Evolutionary conservation across 2,797 vertebrate species (phyloP).

Genomic region (Pseudochirops corinnae): DNA sequence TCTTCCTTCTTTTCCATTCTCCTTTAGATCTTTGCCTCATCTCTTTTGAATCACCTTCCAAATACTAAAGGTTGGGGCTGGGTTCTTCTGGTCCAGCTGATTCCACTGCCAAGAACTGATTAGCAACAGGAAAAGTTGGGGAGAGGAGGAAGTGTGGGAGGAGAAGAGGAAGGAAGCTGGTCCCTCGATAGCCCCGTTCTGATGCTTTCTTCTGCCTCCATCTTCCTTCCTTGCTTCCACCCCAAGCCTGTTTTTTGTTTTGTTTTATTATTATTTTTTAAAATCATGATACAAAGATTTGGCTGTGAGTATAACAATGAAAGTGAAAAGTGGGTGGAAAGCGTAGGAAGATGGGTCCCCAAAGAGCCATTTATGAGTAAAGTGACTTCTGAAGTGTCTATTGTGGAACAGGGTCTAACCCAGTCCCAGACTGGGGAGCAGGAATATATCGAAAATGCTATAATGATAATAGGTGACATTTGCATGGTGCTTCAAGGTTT

Average conservation of each 20-base stretch:
- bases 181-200: not conserved
- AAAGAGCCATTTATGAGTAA: not conserved
- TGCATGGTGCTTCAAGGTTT: not conserved
- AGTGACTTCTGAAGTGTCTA: constrained; percentile 6
- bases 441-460: not conserved
- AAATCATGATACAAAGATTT: not conserved
- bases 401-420: not conserved
- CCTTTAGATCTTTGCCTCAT: constrained; percentile 5
- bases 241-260: not conserved
- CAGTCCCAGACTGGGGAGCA: not conserved
- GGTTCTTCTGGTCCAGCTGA: not conserved
- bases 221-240: not conserved
- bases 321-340: not conserved
- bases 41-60: not conserved
- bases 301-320: not conserved
- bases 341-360: not conserved
- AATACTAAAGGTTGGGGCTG: not conserved
- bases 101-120: not conserved
- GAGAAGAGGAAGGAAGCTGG: no score
- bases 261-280: not conserved
- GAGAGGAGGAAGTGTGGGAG: not conserved
- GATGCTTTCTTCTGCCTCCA: not conserved
- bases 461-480: not conserved
- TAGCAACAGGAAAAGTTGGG: not conserved
- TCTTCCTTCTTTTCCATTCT: constrained; percentile 14